Evolutionary conservation across 2,113 vertebrate species (phyloP).

Genomic region (crab-eating macaque (Macaca fascicularis)): T2T-MFA8v1.1 NC_088375.1:71714501-71715000

Average conservation of each 20-base stretch:
- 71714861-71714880: background rate
- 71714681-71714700: background rate
- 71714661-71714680: background rate
- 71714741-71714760: accelerated
- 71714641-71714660: background rate
- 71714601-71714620: background rate
- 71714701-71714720: background rate
- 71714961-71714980: background rate
- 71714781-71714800: background rate
- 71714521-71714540: background rate
- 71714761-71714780: background rate
- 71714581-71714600: background rate
- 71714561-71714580: background rate
- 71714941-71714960: background rate
- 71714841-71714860: background rate
- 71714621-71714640: background rate
- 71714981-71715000: background rate
- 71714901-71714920: background rate
- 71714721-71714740: background rate
- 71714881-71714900: background rate
- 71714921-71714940: background rate
- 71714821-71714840: background rate
- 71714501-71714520: accelerated
- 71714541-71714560: background rate
- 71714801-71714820: background rate